These are phyloP conservation scores for Coturnix japonica DNA, from an alignment of 2,113 vertebrate species.

Conservation along the genomic window DNA sequence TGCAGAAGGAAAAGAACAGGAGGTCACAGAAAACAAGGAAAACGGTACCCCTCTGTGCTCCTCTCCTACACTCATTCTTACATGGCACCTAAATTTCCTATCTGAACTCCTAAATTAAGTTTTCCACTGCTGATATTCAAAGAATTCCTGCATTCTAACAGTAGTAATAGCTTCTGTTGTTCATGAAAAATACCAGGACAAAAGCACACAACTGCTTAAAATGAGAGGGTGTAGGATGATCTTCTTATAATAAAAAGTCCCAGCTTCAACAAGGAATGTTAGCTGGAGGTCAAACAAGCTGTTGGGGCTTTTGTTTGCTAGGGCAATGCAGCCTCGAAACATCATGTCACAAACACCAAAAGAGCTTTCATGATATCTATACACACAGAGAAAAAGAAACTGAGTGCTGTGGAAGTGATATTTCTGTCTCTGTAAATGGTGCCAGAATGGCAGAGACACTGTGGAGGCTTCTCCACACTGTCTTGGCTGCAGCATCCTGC, in stretches of 20 bases:
- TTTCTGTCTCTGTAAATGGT: neutral
- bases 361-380: neutral
- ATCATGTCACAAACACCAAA: neutral
- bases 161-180: neutral
- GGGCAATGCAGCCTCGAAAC: neutral
- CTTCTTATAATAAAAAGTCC: neutral
- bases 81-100: neutral
- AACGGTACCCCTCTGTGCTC: neutral
- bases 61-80: neutral
- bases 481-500: neutral
- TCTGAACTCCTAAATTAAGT: conserved; percentile 15
- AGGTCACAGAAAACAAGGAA: neutral
- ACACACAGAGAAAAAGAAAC: neutral
- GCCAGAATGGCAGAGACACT: neutral
- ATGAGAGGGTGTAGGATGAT: neutral
- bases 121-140: conserved; percentile 1
- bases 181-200: neutral
- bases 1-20: neutral
- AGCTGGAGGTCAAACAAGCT: neutral
- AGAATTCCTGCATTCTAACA: neutral
- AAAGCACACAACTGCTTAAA: neutral
- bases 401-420: neutral
- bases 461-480: neutral
- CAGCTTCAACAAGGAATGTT: neutral
- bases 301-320: neutral